Conservation (phyloP, 1,140 invertebrate species). For the Trichonephila inaurata region DNA sequence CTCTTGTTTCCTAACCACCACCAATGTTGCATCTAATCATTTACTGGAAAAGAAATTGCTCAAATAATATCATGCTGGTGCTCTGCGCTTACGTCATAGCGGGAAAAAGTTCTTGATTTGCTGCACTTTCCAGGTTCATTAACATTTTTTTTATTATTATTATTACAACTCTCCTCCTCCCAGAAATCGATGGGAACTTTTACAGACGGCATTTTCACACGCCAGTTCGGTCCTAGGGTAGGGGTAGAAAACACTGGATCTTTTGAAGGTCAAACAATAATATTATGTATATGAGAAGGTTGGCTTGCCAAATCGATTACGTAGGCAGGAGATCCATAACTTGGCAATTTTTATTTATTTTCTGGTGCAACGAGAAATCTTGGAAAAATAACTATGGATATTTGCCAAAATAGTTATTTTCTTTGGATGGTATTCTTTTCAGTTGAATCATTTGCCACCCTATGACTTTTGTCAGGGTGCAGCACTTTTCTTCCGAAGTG, state of each 20-base stretch:
- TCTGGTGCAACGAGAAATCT: neutral
- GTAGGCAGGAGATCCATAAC: constrained; percentile 37
- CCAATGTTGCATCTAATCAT: neutral
- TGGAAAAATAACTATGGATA: constrained; percentile 44
- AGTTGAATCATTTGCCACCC: neutral
- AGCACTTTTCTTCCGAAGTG: neutral
- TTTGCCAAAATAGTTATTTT: constrained; percentile 39
- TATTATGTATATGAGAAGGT: constrained; percentile 68
- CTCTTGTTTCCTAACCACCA: neutral
- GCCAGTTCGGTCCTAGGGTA: constrained; percentile 27
- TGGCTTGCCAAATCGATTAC: constrained; percentile 57
- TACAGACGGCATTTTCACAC: constrained; percentile 72
- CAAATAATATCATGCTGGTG: neutral
- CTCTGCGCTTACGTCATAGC: constrained; percentile 10
- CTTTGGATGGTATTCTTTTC: neutral
- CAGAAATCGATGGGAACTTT: constrained; percentile 58
- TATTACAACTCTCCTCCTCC: neutral
- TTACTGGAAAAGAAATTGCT: neutral
- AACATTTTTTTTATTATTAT: constrained; percentile 60
- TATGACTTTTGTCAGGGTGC: constrained; percentile 3
- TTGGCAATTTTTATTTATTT: constrained; percentile 44
- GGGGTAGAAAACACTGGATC: constrained; percentile 23
- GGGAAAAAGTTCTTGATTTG: constrained; percentile 38
- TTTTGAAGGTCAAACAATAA: constrained; percentile 66
- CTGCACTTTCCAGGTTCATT: constrained; percentile 28